These are phyloP conservation scores for human DNA, from an alignment of 2,113 vertebrate genomes.

Conservation along the genomic window DNA sequence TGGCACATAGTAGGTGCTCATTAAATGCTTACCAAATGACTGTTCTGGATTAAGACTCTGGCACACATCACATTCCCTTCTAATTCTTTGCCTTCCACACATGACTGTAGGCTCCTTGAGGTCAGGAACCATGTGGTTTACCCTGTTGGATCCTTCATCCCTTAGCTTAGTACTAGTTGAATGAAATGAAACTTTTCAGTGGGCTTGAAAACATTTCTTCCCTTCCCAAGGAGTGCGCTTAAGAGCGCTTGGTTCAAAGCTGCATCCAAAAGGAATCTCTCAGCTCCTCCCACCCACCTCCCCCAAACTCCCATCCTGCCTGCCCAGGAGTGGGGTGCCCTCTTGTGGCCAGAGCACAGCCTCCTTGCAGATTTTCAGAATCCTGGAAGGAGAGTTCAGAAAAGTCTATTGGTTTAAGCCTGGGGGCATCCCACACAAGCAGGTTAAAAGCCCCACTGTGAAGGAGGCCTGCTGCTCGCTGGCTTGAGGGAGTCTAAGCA, in stretches of 20 bases:
- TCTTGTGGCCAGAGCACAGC: constrained; percentile 23
- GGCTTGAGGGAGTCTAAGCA: not conserved
- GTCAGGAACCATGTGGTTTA: not conserved
- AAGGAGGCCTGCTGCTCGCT: not conserved
- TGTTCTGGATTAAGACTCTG: not conserved
- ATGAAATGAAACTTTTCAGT: not conserved
- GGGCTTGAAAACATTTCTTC: not conserved
- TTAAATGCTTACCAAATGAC: not conserved
- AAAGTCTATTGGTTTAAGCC: not conserved
- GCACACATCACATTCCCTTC: too few relatives aligned
- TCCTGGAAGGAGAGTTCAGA: too few relatives aligned
- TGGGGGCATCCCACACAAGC: not conserved
- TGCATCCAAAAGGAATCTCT: not conserved
- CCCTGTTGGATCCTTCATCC: not conserved
- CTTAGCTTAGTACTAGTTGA: not conserved
- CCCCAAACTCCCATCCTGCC: not conserved
- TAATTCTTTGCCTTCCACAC: not conserved
- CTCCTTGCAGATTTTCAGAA: not conserved
- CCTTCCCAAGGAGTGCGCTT: not conserved
- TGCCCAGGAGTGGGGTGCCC: not conserved
- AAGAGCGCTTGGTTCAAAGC: not conserved
- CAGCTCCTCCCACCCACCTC: rapidly evolving
- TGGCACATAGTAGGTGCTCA: not conserved
- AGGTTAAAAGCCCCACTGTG: not conserved
- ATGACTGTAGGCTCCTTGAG: too few relatives aligned